Base-by-base conservation (phyloP, 2,888 invertebrate genomes). In the Allacma fusca region DNA sequence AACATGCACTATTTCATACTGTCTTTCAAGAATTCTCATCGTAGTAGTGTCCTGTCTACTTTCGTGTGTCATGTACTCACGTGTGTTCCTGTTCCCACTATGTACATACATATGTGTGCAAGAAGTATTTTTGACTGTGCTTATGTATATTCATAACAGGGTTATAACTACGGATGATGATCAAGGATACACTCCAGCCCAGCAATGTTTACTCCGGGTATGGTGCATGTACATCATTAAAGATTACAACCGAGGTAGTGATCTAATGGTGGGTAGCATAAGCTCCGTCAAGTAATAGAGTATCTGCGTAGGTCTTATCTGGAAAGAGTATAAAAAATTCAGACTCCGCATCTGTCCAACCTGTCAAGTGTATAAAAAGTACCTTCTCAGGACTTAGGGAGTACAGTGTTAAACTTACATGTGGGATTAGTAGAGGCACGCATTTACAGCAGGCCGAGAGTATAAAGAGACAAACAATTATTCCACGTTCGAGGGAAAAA, bases 1-100 rank as follows among this genome's bases (percentile, higher is more conserved):
- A 50, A 50, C 50, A 5, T 50, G 19, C 50, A 50, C 50, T 50
- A 50, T 50, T 50, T 50, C 50, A 50, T 12, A 50, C 50, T 50
- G 50, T 50, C 50, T 50, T 50, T 50, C 50, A 50, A 50, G 50
- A 50, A 50, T 50, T 50, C n/a, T 50, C 50, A 50, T 50, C 50
- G 7, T n/a, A 1, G 2, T 50, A 16, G 50, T 12, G 50, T 50
- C 50, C 50, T 50, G 50, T 34, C 34, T n/a, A 50, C n/a, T n/a
- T 16, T 50, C 50, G 5, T 12, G n/a, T 50, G 1, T 16, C 19
- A 19, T 19, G 2, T 50, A n/a, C 16, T 1, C 50, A 50, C 16
- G 50, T 50, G 50, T 50, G n/a, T n/a, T n/a, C n/a, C 50, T 5
- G 50, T 5, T 9, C 16, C 50, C 50, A n/a, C n/a, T n/a, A n/a